These are phyloP conservation scores for Drosophila fuyamai DNA, from an alignment of 1,140 invertebrate species.

Conservation along the genomic window DNA sequence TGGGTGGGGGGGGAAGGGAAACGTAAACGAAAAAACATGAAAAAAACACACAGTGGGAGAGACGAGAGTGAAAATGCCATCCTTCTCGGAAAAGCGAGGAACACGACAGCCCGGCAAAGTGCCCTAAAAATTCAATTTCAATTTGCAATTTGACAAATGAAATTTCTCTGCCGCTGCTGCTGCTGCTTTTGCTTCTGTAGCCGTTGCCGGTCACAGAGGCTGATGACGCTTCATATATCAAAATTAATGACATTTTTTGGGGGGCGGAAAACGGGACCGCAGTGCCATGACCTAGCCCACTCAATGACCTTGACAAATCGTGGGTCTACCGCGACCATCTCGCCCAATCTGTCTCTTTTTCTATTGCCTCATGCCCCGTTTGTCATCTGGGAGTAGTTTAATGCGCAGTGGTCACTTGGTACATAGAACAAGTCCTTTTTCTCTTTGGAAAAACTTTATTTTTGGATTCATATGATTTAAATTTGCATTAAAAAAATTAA, in stretches of 20 bases:
- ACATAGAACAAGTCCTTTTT: no score
- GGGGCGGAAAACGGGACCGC: background rate
- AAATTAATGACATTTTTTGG: slow-evolving; percentile 70
- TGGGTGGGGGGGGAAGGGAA: background rate
- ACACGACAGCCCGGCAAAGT: slow-evolving; percentile 8
- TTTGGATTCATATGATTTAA: no score
- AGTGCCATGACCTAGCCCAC: slow-evolving; percentile 59
- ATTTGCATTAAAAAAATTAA: no score
- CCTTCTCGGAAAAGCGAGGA: background rate
- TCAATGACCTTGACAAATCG: slow-evolving; percentile 36
- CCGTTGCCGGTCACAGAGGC: slow-evolving; percentile 5
- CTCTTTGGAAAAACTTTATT: background rate
- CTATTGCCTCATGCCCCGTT: slow-evolving; percentile 6
- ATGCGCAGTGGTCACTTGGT: background rate
- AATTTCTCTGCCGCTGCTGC: slow-evolving; percentile 46
- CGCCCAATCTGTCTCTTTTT: slow-evolving; percentile 11
- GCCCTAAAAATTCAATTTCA: slow-evolving; percentile 70
- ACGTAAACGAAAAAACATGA: background rate
- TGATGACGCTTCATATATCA: slow-evolving; percentile 50
- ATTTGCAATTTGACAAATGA: slow-evolving; percentile 78
- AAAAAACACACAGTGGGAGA: slow-evolving; percentile 2
- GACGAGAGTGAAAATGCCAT: slow-evolving; percentile 1
- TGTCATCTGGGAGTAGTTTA: slow-evolving; percentile 8
- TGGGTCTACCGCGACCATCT: slow-evolving; percentile 1
- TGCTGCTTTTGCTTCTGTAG: background rate